Evolutionary conservation across 2,888 invertebrate species (phyloP).

Genomic region (Eumacrocentrus americanus): DNA sequence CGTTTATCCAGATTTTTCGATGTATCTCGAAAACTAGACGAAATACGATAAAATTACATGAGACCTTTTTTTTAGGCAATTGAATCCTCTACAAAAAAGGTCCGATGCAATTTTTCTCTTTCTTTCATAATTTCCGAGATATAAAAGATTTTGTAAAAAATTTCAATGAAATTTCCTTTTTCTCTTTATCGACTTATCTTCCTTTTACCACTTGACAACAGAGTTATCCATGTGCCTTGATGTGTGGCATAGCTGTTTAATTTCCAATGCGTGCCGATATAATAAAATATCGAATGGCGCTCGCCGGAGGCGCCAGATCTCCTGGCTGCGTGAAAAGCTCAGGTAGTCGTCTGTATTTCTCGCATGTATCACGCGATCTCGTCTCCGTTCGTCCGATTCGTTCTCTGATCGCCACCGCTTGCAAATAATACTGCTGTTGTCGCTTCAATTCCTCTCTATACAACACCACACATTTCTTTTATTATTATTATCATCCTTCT

Average conservation of each 20-base stretch:
- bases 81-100: neutral
- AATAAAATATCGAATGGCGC: constrained; percentile 9
- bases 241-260: neutral
- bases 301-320: constrained; percentile 28
- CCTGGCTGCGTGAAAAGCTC: constrained; percentile 28
- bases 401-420: neutral
- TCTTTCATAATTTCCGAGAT: neutral
- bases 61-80: neutral
- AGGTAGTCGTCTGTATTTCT: constrained; percentile 26
- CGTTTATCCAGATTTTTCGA: too few relatives aligned
- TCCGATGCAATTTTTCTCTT: neutral
- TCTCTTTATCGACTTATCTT: too few relatives aligned
- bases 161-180: too few relatives aligned
- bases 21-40: too few relatives aligned
- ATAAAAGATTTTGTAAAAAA: neutral
- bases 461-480: too few relatives aligned
- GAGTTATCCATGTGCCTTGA: too few relatives aligned
- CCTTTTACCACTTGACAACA: too few relatives aligned
- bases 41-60: too few relatives aligned
- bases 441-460: neutral
- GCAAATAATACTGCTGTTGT: neutral
- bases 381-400: constrained; percentile 1
- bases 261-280: constrained; percentile 21
- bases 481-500: neutral
- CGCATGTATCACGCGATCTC: constrained; percentile 27